These are phyloP conservation scores for Cryptus armator DNA, from an alignment of 2,888 invertebrate genomes.

Conservation along the genomic window DNA sequence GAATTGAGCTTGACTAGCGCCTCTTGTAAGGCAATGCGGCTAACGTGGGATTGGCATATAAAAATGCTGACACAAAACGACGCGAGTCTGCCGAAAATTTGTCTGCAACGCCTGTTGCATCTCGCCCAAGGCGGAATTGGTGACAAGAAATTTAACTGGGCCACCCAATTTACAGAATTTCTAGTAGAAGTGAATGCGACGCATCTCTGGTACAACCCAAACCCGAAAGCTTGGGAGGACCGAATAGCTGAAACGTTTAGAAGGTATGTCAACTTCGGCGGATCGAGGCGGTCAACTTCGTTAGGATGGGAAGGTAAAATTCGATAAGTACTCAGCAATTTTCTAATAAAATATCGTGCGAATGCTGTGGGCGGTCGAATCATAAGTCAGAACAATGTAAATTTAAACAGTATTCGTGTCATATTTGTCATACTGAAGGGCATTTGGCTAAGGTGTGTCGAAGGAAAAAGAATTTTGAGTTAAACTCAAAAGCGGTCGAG, in stretches of 20 bases:
- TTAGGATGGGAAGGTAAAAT: neutral
- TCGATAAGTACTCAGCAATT: constrained; percentile 14
- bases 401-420: constrained; percentile 37
- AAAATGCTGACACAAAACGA: constrained; percentile 9
- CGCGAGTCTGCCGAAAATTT: neutral
- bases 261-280: too few relatives aligned
- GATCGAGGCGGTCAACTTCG: constrained; percentile 12
- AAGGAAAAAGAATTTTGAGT: neutral
- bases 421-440: constrained; percentile 2
- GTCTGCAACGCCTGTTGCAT: neutral
- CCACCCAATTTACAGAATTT: constrained; percentile 10
- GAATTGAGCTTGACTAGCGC: constrained; percentile 15
- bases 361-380: constrained; percentile 43
- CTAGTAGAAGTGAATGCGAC: neutral
- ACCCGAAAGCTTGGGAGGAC: neutral
- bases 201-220: constrained; percentile 9
- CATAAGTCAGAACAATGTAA: constrained; percentile 33
- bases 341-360: neutral
- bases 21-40: constrained; percentile 12
- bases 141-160: constrained; percentile 20
- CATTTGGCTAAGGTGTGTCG: constrained; percentile 39
- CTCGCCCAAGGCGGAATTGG: neutral
- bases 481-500: neutral
- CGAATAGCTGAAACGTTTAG: neutral
- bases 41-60: constrained; percentile 25